Evolutionary conservation across 2,797 vertebrate species (phyloP).

Genomic region (Parauchenoglanis ngamensis): DNA sequence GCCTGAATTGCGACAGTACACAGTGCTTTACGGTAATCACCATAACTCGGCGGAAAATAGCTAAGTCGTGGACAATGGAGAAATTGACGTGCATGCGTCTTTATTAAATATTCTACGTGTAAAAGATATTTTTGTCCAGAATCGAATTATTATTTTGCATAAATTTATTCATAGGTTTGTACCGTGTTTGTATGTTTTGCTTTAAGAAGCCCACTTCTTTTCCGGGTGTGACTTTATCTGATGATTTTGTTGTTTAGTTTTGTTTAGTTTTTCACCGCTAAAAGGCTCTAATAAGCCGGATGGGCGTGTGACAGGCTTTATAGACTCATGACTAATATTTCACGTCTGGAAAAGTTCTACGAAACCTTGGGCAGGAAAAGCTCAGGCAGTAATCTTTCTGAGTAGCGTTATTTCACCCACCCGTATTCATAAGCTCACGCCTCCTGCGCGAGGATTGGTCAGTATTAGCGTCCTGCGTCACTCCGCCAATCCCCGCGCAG

Average conservation of each 20-base stretch:
- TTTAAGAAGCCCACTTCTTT: neutral
- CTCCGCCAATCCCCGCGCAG: neutral
- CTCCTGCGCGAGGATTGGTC: neutral
- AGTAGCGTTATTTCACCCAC: neutral
- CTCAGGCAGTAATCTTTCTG: neutral
- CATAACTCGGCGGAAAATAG: accelerated
- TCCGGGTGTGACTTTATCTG: neutral
- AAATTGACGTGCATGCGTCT: neutral
- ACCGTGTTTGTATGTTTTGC: neutral
- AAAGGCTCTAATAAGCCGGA: neutral
- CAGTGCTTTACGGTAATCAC: neutral
- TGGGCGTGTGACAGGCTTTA: neutral
- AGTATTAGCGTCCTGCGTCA: neutral
- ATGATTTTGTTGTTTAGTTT: neutral
- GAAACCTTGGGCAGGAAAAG: neutral
- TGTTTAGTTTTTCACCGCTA: neutral
- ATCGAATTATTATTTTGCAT: neutral
- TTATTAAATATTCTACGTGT: neutral
- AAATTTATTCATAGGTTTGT: neutral
- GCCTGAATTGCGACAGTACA: neutral
- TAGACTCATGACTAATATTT: neutral
- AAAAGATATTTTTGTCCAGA: neutral
- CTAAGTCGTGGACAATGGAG: neutral
- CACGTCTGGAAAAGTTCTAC: neutral
- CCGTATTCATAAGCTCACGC: neutral